Base-by-base conservation (phyloP, 2,888 invertebrate genomes). In the Listrodromus nycthemerus region DNA sequence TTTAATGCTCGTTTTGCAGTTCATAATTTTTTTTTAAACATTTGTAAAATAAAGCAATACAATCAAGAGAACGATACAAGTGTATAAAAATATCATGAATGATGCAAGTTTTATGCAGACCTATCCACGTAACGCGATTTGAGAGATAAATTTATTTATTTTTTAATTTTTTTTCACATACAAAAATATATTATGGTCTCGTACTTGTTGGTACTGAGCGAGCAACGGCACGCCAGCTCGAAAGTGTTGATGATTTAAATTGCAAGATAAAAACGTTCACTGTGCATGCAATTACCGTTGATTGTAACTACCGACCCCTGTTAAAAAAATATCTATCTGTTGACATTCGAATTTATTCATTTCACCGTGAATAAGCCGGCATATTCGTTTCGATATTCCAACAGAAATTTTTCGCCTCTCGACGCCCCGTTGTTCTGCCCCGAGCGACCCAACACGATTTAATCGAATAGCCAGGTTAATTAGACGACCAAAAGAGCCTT, bases 391-490 rank as follows among this genome's bases (percentile, higher is more conserved):
- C n/a, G 13, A 30, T 73, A 19, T 61, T 37, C 21, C 55, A 41
- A 10, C 24, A 41, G 2, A 58, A n/a, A 27, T 63, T 10, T 13
- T 6, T 8, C 1, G 1, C 8, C 21, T 48, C 21, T 48, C 41
- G 45, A 61, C 45, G 10, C 45, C 27, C 19, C 58, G 30, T 7
- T 61, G 48, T 61, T 6, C 27, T 45, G 61, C 30, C 41, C 45
- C 61, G 45, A 27, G 41, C 21, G 19, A 37, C 58, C 45, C 16
- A 6, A 19, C 45, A 24, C 19, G 63, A 21, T 48, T 5, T n/a
- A 74, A 74, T 63, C 45, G 16, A 45, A 45, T 48, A 30, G 61
- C 33, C 70, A 21, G 19, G 10, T 61, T 73, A 19, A 61, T 73
- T 61, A 30, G 19, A 10, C 45, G 30, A 13, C 19, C 27, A 30